Evolutionary conservation across 1,140 invertebrate species (phyloP), one percentile per base, ranked within the genome.

Genomic region (Caerostris darwini): DNA sequence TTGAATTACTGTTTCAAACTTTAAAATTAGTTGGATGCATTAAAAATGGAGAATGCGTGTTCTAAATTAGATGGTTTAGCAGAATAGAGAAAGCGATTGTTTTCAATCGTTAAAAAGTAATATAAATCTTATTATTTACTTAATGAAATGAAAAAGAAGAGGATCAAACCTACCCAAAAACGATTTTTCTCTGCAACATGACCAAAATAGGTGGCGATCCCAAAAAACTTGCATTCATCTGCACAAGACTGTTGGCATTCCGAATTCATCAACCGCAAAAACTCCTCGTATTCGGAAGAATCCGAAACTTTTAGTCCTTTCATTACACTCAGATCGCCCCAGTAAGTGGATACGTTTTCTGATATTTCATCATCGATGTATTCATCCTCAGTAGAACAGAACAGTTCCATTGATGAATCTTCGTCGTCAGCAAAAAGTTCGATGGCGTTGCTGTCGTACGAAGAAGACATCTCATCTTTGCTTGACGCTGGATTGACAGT

Each of bases 181-280:
- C 95, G 95, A 94, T 96, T 96, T 91, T 95, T 95, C 7, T 94
- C 91, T 1, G 95, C 95, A 7, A 96, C 95, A 57, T 95, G 94
- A 50, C 95, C 95, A 54, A 94, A 95, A 17, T 95, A 94, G 14
- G 95, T 87, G 8, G 95, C 95, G 5, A 95, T 64, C 5, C 95
- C 95, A 82, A 95, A 95, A 3, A 95, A 95, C 57, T 94, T 58
- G 90, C 92, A 86, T 61, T 92, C 54, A 71, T 71, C 71, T 67
- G 81, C 57, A n/a, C 34, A 83, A 7, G 50, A 56, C 12, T 95
- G 53, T 7, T 8, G 5, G 71, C 12, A 71, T 59, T 94, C 61
- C 14, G 86, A 59, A 53, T 71, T 67, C 12, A 82, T n/a, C 0
- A 64, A n/a, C 8, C 34, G 19, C 17, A 53, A 88, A 12, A 59